phyloP scores from a whole-genome alignment of 2,113 vertebrate genomes.

The Pica pica region DNA sequence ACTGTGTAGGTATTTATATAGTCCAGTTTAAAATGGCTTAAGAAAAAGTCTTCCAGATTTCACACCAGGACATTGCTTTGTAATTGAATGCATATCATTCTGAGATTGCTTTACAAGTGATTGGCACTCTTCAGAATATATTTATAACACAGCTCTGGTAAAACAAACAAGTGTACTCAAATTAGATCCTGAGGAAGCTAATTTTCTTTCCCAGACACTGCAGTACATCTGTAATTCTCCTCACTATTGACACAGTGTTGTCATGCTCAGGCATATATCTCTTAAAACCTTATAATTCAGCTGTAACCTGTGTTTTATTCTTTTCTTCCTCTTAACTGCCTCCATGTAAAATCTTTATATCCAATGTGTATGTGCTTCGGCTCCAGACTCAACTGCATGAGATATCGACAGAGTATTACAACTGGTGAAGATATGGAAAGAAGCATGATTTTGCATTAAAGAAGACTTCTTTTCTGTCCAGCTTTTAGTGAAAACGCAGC shows the following conservation, averaged over 20 bases:
- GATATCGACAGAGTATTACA: not conserved
- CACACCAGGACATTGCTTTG: not conserved
- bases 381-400: not conserved
- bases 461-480: not conserved
- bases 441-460: not conserved
- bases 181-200: conserved; percentile 34
- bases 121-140: conserved; percentile 38
- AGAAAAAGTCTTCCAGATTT: not conserved
- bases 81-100: conserved; percentile 4
- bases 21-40: conserved; percentile 7
- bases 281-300: not conserved
- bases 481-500: not conserved
- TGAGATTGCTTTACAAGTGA: conserved; percentile 39
- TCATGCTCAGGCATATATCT: not conserved
- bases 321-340: not conserved
- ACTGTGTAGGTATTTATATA: not conserved
- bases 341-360: not conserved
- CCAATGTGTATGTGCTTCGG: not conserved
- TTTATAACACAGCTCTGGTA: conserved; percentile 22
- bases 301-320: not conserved
- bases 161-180: conserved; percentile 35
- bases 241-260: not conserved
- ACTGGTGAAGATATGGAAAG: not conserved
- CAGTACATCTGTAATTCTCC: conserved; percentile 24
- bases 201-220: conserved; percentile 12